These are phyloP conservation scores for Holothuria glaberrima DNA, from an alignment of 35 echinoderm and acorn worm genomes.

Conservation along the genomic window DNA sequence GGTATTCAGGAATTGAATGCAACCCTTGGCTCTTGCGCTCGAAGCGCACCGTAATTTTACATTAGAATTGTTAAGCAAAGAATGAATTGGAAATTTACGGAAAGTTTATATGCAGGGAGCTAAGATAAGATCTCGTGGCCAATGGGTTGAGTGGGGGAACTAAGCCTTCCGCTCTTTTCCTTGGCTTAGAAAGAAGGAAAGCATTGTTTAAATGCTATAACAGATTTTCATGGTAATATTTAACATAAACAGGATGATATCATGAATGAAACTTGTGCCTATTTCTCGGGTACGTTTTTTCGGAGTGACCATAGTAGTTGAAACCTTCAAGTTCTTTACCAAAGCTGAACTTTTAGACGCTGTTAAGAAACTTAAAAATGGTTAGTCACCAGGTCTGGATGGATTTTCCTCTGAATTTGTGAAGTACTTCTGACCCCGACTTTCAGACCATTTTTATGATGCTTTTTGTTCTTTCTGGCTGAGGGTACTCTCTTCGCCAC, in stretches of 20 bases:
- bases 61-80: no score
- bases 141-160: not conserved
- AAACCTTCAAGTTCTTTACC: not conserved
- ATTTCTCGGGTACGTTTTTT: not conserved
- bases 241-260: not conserved
- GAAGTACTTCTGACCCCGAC: not conserved
- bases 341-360: not conserved
- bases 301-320: not conserved
- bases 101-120: no score
- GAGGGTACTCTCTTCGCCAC: not conserved
- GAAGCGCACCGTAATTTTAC: no score
- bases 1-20: no score
- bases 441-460: not conserved
- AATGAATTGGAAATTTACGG: no score
- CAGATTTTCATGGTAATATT: conserved; percentile 8
- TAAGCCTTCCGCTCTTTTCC: not conserved
- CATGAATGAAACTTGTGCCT: not conserved
- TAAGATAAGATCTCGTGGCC: not conserved
- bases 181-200: conserved; percentile 2
- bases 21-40: no score
- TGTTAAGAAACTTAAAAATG: not conserved
- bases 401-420: conserved; percentile 10
- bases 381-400: not conserved
- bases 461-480: not conserved
- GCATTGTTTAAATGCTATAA: conserved; percentile 12